A percentile compares a stretch with the other conserved stretches of the same genome.
These are phyloP conservation scores for Tridacna gigas DNA, from an alignment of 2,888 invertebrate species.

Conservation along the genomic window DNA sequence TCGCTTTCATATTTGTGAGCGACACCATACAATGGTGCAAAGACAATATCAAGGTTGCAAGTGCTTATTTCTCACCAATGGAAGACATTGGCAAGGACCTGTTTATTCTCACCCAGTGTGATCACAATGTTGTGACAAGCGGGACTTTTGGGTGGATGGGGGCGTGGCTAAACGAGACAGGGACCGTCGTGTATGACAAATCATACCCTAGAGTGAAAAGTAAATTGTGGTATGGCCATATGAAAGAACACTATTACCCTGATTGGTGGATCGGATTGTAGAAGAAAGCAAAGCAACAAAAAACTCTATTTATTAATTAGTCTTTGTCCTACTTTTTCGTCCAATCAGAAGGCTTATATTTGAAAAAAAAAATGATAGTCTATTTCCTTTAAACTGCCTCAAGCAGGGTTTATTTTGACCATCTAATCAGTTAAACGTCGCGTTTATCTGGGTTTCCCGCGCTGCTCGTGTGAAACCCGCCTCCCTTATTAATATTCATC, in stretches of 20 bases:
- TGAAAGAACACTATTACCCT: conserved; percentile 67
- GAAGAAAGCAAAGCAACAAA: background rate
- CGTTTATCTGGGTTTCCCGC: too few relatives aligned
- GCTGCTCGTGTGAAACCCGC: too few relatives aligned
- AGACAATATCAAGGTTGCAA: conserved; percentile 47
- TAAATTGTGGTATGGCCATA: conserved; percentile 59
- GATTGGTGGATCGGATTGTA: conserved; percentile 63
- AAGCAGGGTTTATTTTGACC: too few relatives aligned
- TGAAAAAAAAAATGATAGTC: too few relatives aligned
- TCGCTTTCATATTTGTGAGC: conserved; percentile 68
- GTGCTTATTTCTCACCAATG: conserved; percentile 52
- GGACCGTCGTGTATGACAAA: conserved; percentile 69
- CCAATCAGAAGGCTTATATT: too few relatives aligned
- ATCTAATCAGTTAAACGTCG: too few relatives aligned
- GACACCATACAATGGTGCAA: conserved; percentile 69
- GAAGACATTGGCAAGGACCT: conserved; percentile 60
- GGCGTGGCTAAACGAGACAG: conserved; percentile 76
- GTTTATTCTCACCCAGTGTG: conserved; percentile 67
- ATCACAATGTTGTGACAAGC: conserved; percentile 85
- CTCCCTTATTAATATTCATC: too few relatives aligned
- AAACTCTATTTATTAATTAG: too few relatives aligned
- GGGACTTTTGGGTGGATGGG: conserved; percentile 82
- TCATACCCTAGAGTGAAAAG: conserved; percentile 60
- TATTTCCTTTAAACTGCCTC: too few relatives aligned
- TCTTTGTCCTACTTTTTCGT: too few relatives aligned